Evolutionary conservation across 2,797 vertebrate genomes (phyloP).

Genomic region (Varecia variegata): DNA sequence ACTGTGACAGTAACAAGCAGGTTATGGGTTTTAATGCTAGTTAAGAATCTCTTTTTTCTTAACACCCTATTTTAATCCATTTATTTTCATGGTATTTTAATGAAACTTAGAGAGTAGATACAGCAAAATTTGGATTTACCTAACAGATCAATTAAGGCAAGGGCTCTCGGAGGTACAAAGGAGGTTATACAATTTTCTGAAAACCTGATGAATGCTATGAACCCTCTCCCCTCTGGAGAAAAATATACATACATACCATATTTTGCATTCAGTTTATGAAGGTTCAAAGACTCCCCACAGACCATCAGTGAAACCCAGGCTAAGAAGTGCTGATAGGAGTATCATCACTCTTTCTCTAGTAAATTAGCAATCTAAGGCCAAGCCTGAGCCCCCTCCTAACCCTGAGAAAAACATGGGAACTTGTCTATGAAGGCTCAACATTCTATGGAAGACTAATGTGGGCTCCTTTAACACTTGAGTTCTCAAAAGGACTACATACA

Average conservation of each 20-base stretch:
- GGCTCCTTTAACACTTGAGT: conserved; percentile 31
- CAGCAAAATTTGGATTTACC: conserved; percentile 9
- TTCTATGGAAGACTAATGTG: not conserved
- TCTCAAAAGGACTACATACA: conserved; percentile 47
- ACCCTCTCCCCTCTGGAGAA: not conserved
- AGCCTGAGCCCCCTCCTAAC: not conserved
- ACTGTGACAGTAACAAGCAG: not conserved
- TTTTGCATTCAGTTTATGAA: not conserved
- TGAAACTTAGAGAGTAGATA: conserved; percentile 41
- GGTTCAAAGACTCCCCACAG: not conserved
- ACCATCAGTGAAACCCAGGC: not conserved
- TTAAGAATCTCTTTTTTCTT: not conserved
- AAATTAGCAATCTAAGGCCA: not conserved
- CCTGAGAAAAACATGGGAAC: not conserved
- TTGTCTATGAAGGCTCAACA: conserved; percentile 9
- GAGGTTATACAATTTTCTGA: conserved; percentile 15
- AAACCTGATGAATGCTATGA: conserved; percentile 20
- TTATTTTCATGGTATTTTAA: conserved; percentile 23
- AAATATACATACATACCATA: not conserved
- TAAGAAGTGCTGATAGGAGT: not conserved
- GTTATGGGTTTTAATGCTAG: conserved; percentile 1
- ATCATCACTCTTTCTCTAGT: not conserved
- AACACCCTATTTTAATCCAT: conserved; percentile 28
- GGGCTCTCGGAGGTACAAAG: not conserved
- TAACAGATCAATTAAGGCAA: conserved; percentile 1